Percentiles rank a stretch among this genome's conserved stretches.
These are phyloP conservation scores for Bambusicola thoracicus DNA, from an alignment of 2,113 vertebrate genomes.

Conservation along the genomic window DNA sequence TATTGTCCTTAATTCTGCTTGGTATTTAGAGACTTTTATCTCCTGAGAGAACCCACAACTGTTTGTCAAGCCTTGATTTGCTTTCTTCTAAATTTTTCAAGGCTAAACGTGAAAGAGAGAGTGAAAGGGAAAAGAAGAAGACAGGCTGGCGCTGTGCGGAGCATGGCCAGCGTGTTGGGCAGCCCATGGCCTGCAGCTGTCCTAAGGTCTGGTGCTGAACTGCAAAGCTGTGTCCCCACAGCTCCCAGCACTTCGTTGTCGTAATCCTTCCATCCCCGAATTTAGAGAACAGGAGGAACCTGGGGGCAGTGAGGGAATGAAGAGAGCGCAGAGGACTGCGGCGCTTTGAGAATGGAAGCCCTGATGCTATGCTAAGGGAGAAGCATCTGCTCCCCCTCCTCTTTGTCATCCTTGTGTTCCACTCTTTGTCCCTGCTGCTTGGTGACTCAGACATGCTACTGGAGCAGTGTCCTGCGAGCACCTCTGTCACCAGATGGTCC, in stretches of 20 bases:
- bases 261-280: rapidly evolving
- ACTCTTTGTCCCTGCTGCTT: neutral
- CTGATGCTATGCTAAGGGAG: neutral
- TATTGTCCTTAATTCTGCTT: slow-evolving; percentile 62
- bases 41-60: slow-evolving; percentile 29
- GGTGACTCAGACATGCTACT: rapidly evolving
- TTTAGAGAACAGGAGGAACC: neutral
- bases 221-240: neutral
- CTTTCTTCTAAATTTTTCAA: slow-evolving; percentile 30
- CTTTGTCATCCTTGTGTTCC: neutral
- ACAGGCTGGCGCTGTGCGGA: neutral
- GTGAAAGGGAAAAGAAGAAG: neutral
- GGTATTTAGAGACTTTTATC: slow-evolving; percentile 59
- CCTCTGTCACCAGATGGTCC: neutral
- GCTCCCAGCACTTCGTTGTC: neutral
- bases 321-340: neutral
- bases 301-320: neutral
- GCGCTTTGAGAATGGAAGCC: neutral
- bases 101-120: neutral
- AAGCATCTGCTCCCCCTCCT: neutral
- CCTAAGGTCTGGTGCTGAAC: too few relatives aligned
- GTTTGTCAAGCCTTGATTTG: slow-evolving; percentile 13
- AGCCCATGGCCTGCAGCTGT: too few relatives aligned
- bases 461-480: neutral
- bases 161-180: neutral